Conservation (phyloP, 2,113 vertebrate genomes). For the Procavia capensis region DNA sequence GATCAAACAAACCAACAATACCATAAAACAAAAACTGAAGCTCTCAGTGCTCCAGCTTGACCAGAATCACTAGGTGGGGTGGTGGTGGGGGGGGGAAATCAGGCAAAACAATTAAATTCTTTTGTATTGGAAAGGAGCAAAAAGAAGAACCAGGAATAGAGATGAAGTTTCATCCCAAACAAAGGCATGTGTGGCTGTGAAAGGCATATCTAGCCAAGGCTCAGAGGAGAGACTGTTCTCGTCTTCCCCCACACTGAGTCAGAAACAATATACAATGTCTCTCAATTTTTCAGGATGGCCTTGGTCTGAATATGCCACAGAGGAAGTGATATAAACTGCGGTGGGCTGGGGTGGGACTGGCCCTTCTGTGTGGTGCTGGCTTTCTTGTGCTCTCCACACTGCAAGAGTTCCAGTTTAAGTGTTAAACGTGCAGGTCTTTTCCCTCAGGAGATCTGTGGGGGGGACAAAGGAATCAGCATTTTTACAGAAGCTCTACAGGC, state of each 20-base stretch:
- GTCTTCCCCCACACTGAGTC: background rate
- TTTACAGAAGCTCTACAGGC: background rate
- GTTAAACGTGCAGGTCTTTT: background rate
- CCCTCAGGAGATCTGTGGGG: background rate
- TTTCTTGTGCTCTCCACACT: background rate
- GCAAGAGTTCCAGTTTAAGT: background rate
- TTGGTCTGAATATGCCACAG: conserved; percentile 53
- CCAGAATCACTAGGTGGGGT: background rate
- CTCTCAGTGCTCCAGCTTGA: background rate
- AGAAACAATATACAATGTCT: conserved; percentile 74
- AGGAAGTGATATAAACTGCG: background rate
- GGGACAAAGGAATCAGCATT: background rate
- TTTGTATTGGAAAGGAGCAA: conserved; percentile 33
- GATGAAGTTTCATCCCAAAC: conserved; percentile 38
- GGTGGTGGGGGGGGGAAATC: background rate
- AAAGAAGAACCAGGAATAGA: background rate
- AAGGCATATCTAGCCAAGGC: conserved; percentile 52
- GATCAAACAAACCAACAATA: background rate
- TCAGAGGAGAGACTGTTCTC: conserved; percentile 7
- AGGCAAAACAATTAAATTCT: background rate
- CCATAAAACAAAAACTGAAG: background rate
- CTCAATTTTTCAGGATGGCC: conserved; percentile 51
- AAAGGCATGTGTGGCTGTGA: conserved; percentile 3
- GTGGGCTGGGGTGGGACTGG: background rate
- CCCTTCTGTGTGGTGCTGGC: background rate